Base-by-base conservation (phyloP, 2,797 vertebrate species). In the Staurois parvus region DNA sequence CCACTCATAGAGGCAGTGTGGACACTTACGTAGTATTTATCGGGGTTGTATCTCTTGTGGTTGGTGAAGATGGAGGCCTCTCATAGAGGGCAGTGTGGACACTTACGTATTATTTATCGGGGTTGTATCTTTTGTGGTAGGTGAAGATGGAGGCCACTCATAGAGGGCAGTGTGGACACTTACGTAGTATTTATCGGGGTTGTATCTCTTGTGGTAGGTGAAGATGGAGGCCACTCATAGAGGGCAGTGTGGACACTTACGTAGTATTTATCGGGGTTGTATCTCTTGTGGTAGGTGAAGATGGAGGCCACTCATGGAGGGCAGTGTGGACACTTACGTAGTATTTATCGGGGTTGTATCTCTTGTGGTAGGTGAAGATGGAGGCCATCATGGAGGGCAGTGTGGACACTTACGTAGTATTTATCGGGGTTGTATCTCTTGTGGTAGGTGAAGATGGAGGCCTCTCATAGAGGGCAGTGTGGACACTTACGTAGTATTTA, bases 401-500 rank as follows among this genome's bases (percentile, higher is more conserved):
- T 3, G 42, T 12, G 34, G 45, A 2, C 76, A 93, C 97, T 96
- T 88, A 99, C 98, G 13, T 99, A 99, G 87, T 99, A 96, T 90
- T 99, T 99, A 90, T 99, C 98, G 24, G 98, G 98, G 90, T 95
- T 99, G 93, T 99, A 99, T 94, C 97, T 95, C 94, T 99, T 99
- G 93, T 99, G 98, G 86, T 98, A 99, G 2, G 98, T 98, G 91
- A 97, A 99, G 88, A 99, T 95, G 88, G 97, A 96, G 74, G 96
- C 96, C 32, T 98, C 96, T 75, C 94, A n/a, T n/a, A n/a, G 37
- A 10, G 10, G 9, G 7, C 11, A 42, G 11, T 3, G 42, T 12
- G 34, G 45, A 2, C 76, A 93, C 97, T 96, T 88, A 99, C 98
- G 13, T 99, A 99, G 87, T 99, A 96, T 90, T 99, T 99, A 90